Base-by-base conservation (phyloP, 2,888 invertebrate species). In the Leucophenga maculata region DNA sequence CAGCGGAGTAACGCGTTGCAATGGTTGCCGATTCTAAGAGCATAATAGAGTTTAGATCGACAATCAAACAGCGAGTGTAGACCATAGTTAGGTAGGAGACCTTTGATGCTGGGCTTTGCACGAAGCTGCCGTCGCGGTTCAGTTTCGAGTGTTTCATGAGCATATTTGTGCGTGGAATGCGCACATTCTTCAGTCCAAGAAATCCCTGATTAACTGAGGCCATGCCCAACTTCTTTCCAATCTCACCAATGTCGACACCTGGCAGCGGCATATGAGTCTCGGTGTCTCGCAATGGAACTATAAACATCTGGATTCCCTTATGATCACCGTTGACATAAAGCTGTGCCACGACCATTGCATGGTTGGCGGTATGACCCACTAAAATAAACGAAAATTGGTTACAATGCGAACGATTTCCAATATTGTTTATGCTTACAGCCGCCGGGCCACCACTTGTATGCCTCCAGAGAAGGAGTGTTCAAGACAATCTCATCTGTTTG, bases 401-500 rank as follows among this genome's bases (percentile, higher is more conserved):
- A 16, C 14, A 3, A 6, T 9, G 1, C 0, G 6, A 26, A 3
- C 4, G 26, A 3, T 3, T 3, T 4, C 2, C 11, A 0, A 8
- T 13, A 6, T 32, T n/a, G n/a, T n/a, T n/a, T n/a, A n/a, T 13
- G 92, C 95, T 91, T 89, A 97, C 97, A 90, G 86, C 95, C 95
- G 18, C 97, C 98, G 18, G 97, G 97, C 98, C 97, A 98, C 96
- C 97, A 98, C 89, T 98, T 98, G 86, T 94, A 95, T 0, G 97
- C 92, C 0, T 96, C 94, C 11, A 97, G 89, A 1, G 94, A 94
- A 0, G 98, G 98, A 65, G 95, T 94, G 84, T 97, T 92, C 32
- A 98, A 87, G 50, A 97, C 89, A 86, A 98, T 98, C 89, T 97
- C 95, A 86, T 96, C 90, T 0, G 93, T 94, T 1, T 87, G 83